Conservation (phyloP, 2,888 invertebrate species). For the Spatulosminthurus flaviceps region DNA sequence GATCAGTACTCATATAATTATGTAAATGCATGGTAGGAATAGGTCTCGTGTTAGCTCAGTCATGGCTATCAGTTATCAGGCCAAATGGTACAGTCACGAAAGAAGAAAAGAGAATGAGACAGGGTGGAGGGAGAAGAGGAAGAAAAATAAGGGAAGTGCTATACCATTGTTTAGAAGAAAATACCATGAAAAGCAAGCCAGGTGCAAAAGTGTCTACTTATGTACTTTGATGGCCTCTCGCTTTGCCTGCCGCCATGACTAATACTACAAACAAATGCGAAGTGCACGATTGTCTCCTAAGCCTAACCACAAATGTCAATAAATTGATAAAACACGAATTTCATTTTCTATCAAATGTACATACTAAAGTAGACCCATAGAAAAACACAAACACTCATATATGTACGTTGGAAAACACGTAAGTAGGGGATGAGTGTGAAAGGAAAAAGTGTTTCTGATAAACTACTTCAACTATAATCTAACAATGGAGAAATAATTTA, state of each 20-base stretch:
- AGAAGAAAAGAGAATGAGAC: not conserved
- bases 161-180: not conserved
- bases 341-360: not conserved
- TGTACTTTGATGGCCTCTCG: not conserved
- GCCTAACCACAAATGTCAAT: not conserved
- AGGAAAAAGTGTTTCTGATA: conserved; percentile 1
- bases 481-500: not conserved
- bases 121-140: not conserved
- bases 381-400: too few species aligned
- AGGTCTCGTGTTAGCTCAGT: not conserved
- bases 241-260: not conserved
- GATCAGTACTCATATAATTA: not conserved
- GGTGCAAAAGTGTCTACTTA: not conserved
- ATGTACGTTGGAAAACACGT: too few species aligned
- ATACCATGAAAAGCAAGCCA: conserved; percentile 1
- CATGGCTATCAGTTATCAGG: not conserved
- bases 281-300: not conserved
- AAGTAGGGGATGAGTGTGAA: not conserved
- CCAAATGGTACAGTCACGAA: conserved; percentile 13
- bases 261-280: conserved; percentile 10
- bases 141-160: not conserved
- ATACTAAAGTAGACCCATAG: too few species aligned
- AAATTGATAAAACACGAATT: conserved; percentile 18
- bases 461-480: not conserved
- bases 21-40: not conserved